phyloP scores from a whole-genome alignment of 2,113 vertebrate genomes.

The Heteronetta atricapilla region DNA sequence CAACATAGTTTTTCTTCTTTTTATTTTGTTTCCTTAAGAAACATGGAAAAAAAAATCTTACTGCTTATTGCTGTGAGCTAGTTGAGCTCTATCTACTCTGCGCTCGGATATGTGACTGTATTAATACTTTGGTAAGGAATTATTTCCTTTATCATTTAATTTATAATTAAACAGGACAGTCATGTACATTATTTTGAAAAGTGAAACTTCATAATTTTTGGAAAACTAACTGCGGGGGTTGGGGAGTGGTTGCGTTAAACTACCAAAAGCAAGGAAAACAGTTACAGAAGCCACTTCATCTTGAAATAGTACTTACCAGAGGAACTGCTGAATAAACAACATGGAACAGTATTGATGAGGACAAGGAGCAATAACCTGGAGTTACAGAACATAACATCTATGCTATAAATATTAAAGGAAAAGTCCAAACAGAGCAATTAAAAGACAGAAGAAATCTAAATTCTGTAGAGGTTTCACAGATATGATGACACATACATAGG shows the following conservation, averaged over 20 bases:
- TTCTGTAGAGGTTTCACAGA: background rate
- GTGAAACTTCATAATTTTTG: background rate
- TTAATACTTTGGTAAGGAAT: background rate
- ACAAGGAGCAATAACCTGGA: background rate
- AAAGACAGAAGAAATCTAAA: background rate
- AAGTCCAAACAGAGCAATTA: background rate
- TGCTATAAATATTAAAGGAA: background rate
- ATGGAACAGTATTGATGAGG: background rate
- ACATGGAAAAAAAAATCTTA: background rate
- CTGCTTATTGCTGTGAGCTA: background rate
- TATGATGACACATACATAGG: background rate
- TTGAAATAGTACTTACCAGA: conserved; percentile 15
- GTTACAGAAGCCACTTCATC: background rate
- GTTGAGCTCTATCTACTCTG: background rate
- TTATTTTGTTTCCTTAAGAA: background rate
- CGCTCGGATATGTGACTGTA: background rate
- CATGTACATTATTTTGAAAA: background rate
- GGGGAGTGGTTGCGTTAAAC: background rate
- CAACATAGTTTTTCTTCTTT: background rate
- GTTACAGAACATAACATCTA: background rate
- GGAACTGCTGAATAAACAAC: background rate
- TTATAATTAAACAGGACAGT: background rate
- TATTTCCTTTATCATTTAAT: background rate
- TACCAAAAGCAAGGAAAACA: conserved; percentile 14
- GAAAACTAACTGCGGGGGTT: background rate